phyloP scores from a whole-genome alignment of 2,888 invertebrate species.

The Clusia tigrina region DNA sequence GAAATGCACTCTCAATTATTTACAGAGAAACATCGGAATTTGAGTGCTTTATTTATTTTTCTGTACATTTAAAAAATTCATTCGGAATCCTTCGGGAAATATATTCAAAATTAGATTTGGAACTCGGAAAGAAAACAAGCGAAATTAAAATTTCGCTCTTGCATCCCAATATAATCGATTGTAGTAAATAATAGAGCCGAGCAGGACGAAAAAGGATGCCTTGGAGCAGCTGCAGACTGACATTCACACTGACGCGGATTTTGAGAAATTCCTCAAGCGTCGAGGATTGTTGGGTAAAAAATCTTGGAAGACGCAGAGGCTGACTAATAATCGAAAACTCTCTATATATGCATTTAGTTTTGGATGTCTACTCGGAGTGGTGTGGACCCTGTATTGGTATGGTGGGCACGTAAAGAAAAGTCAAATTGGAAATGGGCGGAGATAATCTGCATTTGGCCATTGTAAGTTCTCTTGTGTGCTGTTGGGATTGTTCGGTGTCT shows the following conservation, averaged over 20 bases:
- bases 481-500: not conserved
- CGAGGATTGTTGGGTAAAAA: conserved; percentile 77
- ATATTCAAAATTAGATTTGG: not conserved
- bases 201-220: conserved; percentile 78
- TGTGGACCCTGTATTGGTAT: conserved; percentile 89
- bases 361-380: conserved; percentile 92
- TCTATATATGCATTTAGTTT: too few relatives aligned
- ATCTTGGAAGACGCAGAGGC: not conserved
- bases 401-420: conserved; percentile 82
- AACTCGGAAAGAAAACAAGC: not conserved
- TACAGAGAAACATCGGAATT: too few relatives aligned
- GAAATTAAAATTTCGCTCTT: too few relatives aligned
- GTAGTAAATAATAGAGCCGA: not conserved
- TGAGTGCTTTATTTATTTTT: too few relatives aligned
- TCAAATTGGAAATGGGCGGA: conserved; percentile 88
- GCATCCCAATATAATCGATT: conserved; percentile 26
- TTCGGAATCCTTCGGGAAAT: too few relatives aligned
- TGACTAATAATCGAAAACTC: conserved; percentile 1
- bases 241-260: conserved; percentile 83
- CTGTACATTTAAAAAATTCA: too few relatives aligned
- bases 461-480: conserved; percentile 48
- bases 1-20: too few relatives aligned
- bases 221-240: conserved; percentile 82
- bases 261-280: conserved; percentile 78
- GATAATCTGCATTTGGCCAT: conserved; percentile 79